Evolutionary conservation across 92 coral and sea anemone genomes (phyloP).

Genomic region (Galaxea fascicularis): DNA sequence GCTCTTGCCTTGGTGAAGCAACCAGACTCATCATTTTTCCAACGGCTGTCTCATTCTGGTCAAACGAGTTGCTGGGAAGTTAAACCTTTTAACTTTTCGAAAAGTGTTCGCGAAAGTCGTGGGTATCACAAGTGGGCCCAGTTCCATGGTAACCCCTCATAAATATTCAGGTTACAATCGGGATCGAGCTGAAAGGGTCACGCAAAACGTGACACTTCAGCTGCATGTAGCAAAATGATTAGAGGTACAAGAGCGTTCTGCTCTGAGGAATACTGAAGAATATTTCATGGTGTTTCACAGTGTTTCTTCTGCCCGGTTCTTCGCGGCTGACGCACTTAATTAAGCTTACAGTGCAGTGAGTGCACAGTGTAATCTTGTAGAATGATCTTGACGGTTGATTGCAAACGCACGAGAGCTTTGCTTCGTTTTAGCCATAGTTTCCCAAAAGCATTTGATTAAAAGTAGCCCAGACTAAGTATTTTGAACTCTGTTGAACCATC

Average conservation of each 20-base stretch:
- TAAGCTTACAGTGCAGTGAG: too few relatives aligned
- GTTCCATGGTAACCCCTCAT: conserved; percentile 34
- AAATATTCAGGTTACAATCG: conserved; percentile 17
- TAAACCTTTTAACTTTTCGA: background rate
- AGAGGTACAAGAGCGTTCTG: background rate
- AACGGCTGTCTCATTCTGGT: background rate
- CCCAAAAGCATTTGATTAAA: too few relatives aligned
- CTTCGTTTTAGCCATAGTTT: too few relatives aligned
- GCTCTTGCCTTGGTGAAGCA: conserved; percentile 35
- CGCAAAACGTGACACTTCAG: conserved; percentile 2
- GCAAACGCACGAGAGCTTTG: too few relatives aligned
- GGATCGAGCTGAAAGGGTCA: conserved; percentile 16
- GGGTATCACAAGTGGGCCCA: background rate
- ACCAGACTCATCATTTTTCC: conserved; percentile 20
- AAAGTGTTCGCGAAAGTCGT: background rate
- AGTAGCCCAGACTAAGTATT: too few relatives aligned
- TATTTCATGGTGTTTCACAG: too few relatives aligned
- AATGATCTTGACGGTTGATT: too few relatives aligned
- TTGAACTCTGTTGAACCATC: too few relatives aligned
- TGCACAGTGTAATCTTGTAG: too few relatives aligned
- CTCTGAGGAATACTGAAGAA: background rate
- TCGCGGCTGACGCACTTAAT: too few relatives aligned
- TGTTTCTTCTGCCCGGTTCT: too few relatives aligned
- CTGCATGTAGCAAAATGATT: background rate
- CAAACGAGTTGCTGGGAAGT: background rate